Conservation (phyloP, 2,888 invertebrate genomes). For the Podabrus alpinus region DNA sequence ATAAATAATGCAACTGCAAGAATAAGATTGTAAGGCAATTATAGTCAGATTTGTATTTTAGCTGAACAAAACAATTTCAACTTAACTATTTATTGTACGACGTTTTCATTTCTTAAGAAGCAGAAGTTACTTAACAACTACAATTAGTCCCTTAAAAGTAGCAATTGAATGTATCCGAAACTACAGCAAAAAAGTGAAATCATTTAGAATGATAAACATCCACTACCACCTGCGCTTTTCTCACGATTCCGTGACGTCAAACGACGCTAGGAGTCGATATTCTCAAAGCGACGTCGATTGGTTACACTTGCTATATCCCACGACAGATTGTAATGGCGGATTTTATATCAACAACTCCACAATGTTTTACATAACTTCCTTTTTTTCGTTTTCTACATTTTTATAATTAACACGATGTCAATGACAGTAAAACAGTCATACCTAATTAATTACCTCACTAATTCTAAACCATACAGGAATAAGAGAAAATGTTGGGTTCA, state of each 20-base stretch:
- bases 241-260: conserved; percentile 36
- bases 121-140: no score
- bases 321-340: conserved; percentile 21
- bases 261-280: conserved; percentile 33
- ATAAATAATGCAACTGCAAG: no score
- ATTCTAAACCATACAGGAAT: neutral
- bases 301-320: conserved; percentile 36
- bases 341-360: conserved; percentile 5
- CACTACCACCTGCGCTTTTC: conserved; percentile 32
- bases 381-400: neutral
- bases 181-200: conserved; percentile 3
- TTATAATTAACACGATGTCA: neutral
- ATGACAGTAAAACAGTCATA: neutral
- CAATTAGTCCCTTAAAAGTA: neutral
- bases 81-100: no score
- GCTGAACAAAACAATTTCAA: no score
- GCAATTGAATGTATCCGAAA: neutral
- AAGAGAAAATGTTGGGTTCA: neutral
- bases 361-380: neutral
- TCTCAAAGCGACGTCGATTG: conserved; percentile 32
- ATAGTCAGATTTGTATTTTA: no score
- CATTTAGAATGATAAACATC: conserved; percentile 4
- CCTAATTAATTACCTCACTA: neutral
- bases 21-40: no score
- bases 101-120: no score